phyloP scores from a whole-genome alignment of 1,140 invertebrate species.

The Pectinophora gossypiella region DNA sequence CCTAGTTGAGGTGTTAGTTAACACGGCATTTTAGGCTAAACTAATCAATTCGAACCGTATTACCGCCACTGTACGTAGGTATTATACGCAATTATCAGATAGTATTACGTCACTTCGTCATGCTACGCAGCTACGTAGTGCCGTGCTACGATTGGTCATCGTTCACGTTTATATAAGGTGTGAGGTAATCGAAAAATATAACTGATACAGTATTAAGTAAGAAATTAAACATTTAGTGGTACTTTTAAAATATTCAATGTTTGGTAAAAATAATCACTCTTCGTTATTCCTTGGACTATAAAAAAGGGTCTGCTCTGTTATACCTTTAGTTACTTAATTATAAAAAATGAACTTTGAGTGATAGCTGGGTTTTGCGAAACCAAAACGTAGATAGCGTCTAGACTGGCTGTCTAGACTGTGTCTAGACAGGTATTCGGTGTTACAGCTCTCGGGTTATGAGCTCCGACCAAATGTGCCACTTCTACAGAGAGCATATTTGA shows the following conservation, averaged over 20 bases:
- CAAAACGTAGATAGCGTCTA: constrained; percentile 62
- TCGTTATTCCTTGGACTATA: no score
- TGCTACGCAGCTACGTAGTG: neutral
- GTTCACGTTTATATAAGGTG: neutral
- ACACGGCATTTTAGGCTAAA: no score
- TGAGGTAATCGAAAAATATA: neutral
- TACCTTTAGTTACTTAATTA: neutral
- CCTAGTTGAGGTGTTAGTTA: no score
- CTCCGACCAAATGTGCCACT: constrained; percentile 42
- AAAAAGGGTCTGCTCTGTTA: no score
- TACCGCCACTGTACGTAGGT: neutral
- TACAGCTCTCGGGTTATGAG: constrained; percentile 50
- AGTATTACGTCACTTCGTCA: neutral
- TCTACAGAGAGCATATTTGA: constrained; percentile 14
- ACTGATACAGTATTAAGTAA: no score
- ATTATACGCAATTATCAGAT: neutral
- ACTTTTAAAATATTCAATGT: no score
- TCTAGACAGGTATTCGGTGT: constrained; percentile 71
- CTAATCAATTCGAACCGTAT: neutral
- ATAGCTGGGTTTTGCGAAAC: constrained; percentile 42
- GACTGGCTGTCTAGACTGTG: constrained; percentile 63
- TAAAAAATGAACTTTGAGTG: neutral
- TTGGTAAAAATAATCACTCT: no score
- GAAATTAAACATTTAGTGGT: no score
- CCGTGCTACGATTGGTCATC: neutral